Evolutionary conservation across 1,140 invertebrate genomes (phyloP).

Genomic region (Campoletis sonorensis): DNA sequence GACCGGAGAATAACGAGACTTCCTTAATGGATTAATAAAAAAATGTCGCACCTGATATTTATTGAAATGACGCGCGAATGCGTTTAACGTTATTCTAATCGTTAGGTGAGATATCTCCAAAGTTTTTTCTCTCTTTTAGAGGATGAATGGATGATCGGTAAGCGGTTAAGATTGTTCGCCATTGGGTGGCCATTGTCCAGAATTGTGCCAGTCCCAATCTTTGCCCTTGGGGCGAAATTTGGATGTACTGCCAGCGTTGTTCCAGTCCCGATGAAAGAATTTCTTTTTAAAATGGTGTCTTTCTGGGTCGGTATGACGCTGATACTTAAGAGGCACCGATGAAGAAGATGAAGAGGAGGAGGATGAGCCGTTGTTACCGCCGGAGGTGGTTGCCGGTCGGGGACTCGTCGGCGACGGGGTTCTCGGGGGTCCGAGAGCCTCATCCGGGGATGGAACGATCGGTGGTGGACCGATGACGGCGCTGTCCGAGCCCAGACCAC

Average conservation of each 20-base stretch:
- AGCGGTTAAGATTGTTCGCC: slow-evolving; percentile 70
- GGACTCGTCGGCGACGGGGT: slow-evolving; percentile 83
- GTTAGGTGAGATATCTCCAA: not conserved
- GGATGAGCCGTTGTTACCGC: slow-evolving; percentile 51
- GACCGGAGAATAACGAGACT: too few species aligned
- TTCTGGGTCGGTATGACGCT: slow-evolving; percentile 78
- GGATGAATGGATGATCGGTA: slow-evolving; percentile 15
- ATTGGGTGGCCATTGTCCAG: slow-evolving; percentile 69
- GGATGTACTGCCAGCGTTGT: slow-evolving; percentile 77
- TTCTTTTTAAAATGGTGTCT: slow-evolving; percentile 88
- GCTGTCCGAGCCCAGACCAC: slow-evolving; percentile 84
- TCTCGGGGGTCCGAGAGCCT: slow-evolving; percentile 79
- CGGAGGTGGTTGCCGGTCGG: slow-evolving; percentile 72
- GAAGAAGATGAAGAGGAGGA: slow-evolving; percentile 50
- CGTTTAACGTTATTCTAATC: not conserved
- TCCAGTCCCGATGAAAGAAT: slow-evolving; percentile 84
- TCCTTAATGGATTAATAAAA: too few species aligned
- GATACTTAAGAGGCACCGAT: slow-evolving; percentile 80
- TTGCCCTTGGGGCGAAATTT: slow-evolving; percentile 86
- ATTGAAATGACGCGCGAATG: not conserved
- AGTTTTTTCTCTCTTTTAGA: not conserved
- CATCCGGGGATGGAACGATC: slow-evolving; percentile 77
- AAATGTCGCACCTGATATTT: too few species aligned
- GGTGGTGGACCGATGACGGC: slow-evolving; percentile 78
- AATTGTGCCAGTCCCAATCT: slow-evolving; percentile 83